Evolutionary conservation across 2,888 invertebrate genomes (phyloP).

Genomic region (Willowsia nigromaculata): DNA sequence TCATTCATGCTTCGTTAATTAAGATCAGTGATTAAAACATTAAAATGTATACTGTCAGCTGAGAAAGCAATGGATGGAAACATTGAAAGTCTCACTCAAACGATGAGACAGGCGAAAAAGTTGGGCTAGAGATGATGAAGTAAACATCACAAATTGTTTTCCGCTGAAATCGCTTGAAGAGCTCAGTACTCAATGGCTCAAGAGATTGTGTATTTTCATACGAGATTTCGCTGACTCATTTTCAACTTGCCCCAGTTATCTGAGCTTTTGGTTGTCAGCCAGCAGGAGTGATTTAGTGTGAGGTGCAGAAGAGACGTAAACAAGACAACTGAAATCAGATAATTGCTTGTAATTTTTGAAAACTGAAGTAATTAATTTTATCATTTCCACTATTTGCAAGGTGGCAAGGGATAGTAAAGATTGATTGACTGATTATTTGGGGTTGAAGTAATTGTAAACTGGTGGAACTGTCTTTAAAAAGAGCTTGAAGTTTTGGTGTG

Average conservation of each 20-base stretch:
- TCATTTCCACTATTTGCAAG: too few species aligned
- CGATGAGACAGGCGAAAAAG: not conserved
- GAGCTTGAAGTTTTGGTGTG: too few species aligned
- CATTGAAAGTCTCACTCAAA: too few species aligned
- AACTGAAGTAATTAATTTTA: not conserved
- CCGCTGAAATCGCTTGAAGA: not conserved
- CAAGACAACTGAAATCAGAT: not conserved
- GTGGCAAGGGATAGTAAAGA: too few species aligned
- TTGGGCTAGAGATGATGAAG: not conserved
- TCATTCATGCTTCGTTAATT: too few species aligned
- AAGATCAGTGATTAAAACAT: too few species aligned
- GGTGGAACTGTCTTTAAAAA: too few species aligned
- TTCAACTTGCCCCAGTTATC: not conserved
- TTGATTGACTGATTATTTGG: too few species aligned
- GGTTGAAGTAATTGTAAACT: too few species aligned
- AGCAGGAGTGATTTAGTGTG: not conserved
- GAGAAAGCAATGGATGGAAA: not conserved
- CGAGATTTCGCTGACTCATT: constrained; percentile 57
- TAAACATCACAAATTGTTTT: not conserved
- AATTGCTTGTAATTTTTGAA: not conserved
- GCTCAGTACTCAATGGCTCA: not conserved
- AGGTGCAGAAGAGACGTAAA: not conserved
- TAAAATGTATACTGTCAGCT: not conserved
- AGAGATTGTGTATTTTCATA: not conserved
- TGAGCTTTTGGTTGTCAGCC: not conserved